A percentile compares a stretch with the other conserved stretches of the same genome.
Evolutionary conservation across 2,888 invertebrate genomes (phyloP).

Genomic region (Cheilosia vulpina): DNA sequence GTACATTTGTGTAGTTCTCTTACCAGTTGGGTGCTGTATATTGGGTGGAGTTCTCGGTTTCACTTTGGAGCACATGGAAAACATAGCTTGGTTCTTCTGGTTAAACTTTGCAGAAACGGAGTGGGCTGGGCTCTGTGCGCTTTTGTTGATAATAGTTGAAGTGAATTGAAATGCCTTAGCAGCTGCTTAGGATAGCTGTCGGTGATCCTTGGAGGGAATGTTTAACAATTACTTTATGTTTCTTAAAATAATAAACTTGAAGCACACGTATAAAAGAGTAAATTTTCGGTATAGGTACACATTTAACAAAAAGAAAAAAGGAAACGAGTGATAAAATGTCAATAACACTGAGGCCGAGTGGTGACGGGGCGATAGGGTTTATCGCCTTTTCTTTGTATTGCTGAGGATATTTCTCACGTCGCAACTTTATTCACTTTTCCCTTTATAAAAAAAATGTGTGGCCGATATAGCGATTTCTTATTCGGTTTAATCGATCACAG

Average conservation of each 20-base stretch:
- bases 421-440: conserved; percentile 35
- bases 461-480: conserved; percentile 18
- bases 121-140: conserved; percentile 1
- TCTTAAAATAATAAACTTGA: conserved; percentile 20
- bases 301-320: conserved; percentile 35
- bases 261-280: conserved; percentile 48
- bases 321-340: conserved; percentile 51
- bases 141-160: conserved; percentile 31
- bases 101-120: conserved; percentile 35
- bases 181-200: conserved; percentile 49
- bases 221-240: conserved; percentile 35
- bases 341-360: conserved; percentile 62
- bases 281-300: conserved; percentile 37
- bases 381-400: conserved; percentile 27
- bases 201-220: conserved; percentile 43
- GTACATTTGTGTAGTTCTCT: conserved; percentile 74
- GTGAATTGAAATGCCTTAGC: conserved; percentile 48
- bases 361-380: conserved; percentile 44
- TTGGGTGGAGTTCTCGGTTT: conserved; percentile 80
- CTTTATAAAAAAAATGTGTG: neutral
- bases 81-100: conserved; percentile 78
- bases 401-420: conserved; percentile 18
- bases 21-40: conserved; percentile 81
- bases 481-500: conserved; percentile 5
- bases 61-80: conserved; percentile 83